Conservation (phyloP, 2,888 invertebrate genomes). For the Orthosia cruda region DNA sequence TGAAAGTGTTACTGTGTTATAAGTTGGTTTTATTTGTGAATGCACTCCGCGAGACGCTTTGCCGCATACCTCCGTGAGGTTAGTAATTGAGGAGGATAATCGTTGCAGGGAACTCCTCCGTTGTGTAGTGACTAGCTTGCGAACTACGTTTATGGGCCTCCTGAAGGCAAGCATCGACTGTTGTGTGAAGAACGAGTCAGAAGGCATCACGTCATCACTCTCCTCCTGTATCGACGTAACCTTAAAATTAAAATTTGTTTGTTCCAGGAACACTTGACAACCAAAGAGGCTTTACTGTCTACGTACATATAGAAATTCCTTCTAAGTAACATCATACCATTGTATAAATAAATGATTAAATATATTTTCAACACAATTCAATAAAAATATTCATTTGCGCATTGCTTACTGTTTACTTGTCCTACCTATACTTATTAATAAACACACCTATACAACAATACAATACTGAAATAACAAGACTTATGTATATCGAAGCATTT, state of each 20-base stretch:
- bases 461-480: not conserved
- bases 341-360: constrained; percentile 47
- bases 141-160: constrained; percentile 89
- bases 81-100: constrained; percentile 89
- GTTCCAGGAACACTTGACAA: constrained; percentile 70
- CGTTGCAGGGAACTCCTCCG: constrained; percentile 89
- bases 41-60: constrained; percentile 79
- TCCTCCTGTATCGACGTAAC: constrained; percentile 86
- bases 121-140: constrained; percentile 90
- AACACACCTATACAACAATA: not conserved
- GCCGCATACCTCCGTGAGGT: constrained; percentile 90
- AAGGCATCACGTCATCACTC: constrained; percentile 80
- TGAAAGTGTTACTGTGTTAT: constrained; percentile 28
- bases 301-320: constrained; percentile 15
- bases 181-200: constrained; percentile 84
- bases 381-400: constrained; percentile 57
- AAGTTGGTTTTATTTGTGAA: constrained; percentile 72
- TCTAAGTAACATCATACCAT: not conserved
- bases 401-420: constrained; percentile 30
- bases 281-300: constrained; percentile 19
- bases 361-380: constrained; percentile 40
- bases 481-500: not conserved
- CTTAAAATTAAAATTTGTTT: constrained; percentile 85
- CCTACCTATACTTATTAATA: constrained; percentile 22
- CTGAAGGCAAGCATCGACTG: constrained; percentile 87